A percentile compares a stretch with the other conserved stretches of the same genome.
Conservation (phyloP, 2,113 vertebrate species). For the Cnemophilus loriae region DNA sequence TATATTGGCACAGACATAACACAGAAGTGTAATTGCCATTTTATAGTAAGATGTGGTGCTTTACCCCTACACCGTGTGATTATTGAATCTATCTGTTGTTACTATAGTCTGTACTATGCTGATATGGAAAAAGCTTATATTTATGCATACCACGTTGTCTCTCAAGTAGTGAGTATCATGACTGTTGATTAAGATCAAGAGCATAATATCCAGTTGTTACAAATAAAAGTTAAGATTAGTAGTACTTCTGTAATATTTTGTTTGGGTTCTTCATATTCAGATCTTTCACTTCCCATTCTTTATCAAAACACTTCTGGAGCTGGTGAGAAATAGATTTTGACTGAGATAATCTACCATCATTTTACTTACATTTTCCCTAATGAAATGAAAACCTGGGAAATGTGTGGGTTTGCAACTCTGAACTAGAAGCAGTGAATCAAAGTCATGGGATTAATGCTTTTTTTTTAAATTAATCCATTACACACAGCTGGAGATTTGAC, state of each 20-base stretch:
- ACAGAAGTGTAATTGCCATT: not conserved
- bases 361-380: not conserved
- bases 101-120: not conserved
- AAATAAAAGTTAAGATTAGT: not conserved
- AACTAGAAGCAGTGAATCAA: not conserved
- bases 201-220: not conserved
- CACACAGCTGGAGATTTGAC: not conserved
- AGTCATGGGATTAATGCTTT: not conserved
- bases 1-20: not conserved
- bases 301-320: not conserved
- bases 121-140: not conserved
- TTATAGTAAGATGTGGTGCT: not conserved
- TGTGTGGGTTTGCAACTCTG: not conserved
- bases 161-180: not conserved
- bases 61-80: not conserved
- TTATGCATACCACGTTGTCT: not conserved
- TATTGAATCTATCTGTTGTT: not conserved
- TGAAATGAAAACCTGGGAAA: not conserved
- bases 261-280: not conserved
- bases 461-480: not conserved
- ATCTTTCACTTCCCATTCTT: not conserved
- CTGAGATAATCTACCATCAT: not conserved
- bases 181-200: not conserved
- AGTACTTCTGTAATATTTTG: not conserved
- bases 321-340: not conserved